Conservation (phyloP, 92 coral and sea anemone species). For the Heliopora coerulea region DNA sequence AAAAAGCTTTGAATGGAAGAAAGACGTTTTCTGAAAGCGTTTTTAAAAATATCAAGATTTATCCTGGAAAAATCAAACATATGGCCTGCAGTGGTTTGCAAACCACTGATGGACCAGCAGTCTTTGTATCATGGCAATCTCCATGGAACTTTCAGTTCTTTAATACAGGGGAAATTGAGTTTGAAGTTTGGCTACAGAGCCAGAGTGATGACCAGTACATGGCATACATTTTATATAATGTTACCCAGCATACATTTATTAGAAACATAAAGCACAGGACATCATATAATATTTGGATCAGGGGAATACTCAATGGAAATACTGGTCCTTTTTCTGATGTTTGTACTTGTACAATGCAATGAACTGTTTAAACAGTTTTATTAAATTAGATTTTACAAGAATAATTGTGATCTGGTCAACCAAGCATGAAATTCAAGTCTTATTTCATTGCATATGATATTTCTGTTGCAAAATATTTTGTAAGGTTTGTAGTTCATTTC, state of each 20-base stretch:
- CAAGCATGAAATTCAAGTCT: too few species aligned
- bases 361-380: too few species aligned
- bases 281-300: conserved; percentile 72
- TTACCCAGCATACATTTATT: conserved; percentile 64
- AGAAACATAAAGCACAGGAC: conserved; percentile 58
- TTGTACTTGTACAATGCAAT: conserved; percentile 56
- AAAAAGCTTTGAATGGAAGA: conserved; percentile 41
- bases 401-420: too few species aligned
- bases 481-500: too few species aligned
- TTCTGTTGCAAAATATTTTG: too few species aligned
- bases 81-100: conserved; percentile 53
- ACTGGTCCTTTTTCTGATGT: conserved; percentile 76
- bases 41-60: conserved; percentile 19
- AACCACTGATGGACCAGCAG: conserved; percentile 34
- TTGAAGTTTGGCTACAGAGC: conserved; percentile 95
- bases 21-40: conserved; percentile 10
- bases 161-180: conserved; percentile 8
- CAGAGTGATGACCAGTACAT: conserved; percentile 56
- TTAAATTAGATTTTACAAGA: too few species aligned
- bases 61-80: conserved; percentile 73
- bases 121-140: conserved; percentile 74
- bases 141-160: conserved; percentile 67
- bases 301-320: conserved; percentile 56
- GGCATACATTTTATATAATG: conserved; percentile 60
- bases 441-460: too few species aligned